Evolutionary conservation across 2,113 vertebrate genomes (phyloP).

Genomic region (rat (Rattus norvegicus)): DNA sequence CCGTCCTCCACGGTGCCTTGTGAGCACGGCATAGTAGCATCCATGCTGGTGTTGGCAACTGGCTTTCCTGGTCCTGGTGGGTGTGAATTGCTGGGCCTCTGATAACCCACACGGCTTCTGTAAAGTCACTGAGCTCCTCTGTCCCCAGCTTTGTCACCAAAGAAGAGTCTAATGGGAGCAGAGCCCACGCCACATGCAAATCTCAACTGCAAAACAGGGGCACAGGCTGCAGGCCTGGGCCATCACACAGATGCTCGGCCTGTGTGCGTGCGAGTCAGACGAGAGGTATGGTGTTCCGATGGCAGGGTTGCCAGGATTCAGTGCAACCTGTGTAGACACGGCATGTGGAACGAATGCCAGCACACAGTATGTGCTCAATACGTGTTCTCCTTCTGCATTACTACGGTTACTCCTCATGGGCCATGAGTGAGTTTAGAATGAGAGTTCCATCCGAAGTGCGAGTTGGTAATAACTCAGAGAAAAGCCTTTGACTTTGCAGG

Average conservation of each 20-base stretch:
- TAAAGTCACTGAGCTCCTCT: background rate
- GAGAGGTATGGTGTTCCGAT: rapidly evolving
- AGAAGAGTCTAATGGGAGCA: background rate
- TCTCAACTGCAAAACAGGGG: rapidly evolving
- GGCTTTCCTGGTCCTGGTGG: background rate
- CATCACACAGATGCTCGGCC: background rate
- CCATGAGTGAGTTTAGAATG: rapidly evolving
- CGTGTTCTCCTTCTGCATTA: rapidly evolving
- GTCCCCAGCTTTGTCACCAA: background rate
- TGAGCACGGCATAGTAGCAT: rapidly evolving
- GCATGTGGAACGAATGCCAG: rapidly evolving
- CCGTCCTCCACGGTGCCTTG: rapidly evolving
- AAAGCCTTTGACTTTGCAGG: background rate
- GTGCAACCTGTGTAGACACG: rapidly evolving
- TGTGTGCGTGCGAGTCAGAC: rapidly evolving
- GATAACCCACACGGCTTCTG: background rate
- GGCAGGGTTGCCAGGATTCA: background rate
- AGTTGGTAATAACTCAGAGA: rapidly evolving
- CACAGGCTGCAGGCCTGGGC: background rate
- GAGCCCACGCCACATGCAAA: background rate
- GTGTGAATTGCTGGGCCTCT: background rate
- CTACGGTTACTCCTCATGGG: rapidly evolving
- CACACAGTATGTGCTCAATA: rapidly evolving
- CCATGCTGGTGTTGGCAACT: rapidly evolving
- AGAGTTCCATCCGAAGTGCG: rapidly evolving